Evolutionary conservation across 1,140 invertebrate species (phyloP).

Genomic region (Belonocnema kinseyi): DNA sequence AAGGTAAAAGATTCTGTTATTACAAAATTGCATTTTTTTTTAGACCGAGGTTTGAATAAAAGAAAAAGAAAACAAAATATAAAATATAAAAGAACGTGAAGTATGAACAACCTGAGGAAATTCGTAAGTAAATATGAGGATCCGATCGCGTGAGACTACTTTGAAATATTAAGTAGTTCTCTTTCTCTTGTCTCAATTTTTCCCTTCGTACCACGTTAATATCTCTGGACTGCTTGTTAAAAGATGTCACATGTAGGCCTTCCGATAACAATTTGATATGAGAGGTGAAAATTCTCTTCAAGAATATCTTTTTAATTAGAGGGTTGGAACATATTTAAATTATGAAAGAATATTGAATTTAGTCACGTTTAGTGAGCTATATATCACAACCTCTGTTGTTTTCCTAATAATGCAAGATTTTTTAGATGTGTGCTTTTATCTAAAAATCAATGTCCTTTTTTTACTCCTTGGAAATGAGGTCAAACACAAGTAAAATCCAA

Average conservation of each 20-base stretch:
- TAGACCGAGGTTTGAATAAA: not conserved
- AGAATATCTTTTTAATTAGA: not conserved
- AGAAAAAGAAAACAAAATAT: not conserved
- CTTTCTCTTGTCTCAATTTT: not conserved
- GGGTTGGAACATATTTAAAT: too few relatives aligned
- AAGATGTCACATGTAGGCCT: not conserved
- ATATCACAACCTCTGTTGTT: too few relatives aligned
- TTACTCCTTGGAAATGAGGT: too few relatives aligned
- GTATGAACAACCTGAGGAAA: not conserved
- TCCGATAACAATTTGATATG: not conserved
- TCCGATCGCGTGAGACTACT: not conserved
- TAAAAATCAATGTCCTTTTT: too few relatives aligned
- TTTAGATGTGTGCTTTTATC: too few relatives aligned
- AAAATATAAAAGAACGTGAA: not conserved
- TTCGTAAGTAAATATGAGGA: not conserved
- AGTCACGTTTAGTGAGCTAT: too few relatives aligned
- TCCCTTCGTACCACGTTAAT: not conserved
- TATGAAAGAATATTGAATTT: too few relatives aligned
- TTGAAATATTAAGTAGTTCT: slow-evolving; percentile 1
- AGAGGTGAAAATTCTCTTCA: not conserved
- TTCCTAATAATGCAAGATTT: too few relatives aligned
- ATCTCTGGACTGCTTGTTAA: not conserved
- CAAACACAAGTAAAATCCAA: too few relatives aligned
- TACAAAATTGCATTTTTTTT: not conserved
- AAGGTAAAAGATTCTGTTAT: not conserved